Evolutionary conservation across 2,797 vertebrate genomes (phyloP).

Genomic region (Eremophila alpestris): DNA sequence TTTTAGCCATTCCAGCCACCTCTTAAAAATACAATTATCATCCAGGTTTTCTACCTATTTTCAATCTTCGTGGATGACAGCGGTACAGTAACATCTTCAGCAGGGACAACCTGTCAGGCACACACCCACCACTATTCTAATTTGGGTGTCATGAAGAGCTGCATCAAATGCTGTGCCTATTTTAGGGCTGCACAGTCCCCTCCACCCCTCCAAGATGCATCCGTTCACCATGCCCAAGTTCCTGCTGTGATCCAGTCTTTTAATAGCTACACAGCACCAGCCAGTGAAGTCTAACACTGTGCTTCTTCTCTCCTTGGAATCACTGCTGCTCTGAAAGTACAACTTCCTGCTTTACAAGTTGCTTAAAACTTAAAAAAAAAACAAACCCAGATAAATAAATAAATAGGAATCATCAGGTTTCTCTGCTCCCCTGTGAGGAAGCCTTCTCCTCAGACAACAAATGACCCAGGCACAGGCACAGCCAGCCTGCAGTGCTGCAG

Average conservation of each 20-base stretch:
- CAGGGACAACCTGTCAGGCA: slow-evolving; percentile 61
- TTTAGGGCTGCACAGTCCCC: neutral
- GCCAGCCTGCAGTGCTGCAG: neutral
- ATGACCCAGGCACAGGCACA: neutral
- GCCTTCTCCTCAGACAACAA: neutral
- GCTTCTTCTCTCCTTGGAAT: neutral
- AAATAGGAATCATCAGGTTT: neutral
- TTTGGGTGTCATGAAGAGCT: slow-evolving; percentile 27
- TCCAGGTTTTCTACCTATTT: slow-evolving; percentile 41
- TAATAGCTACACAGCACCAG: neutral
- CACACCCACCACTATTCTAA: slow-evolving; percentile 59
- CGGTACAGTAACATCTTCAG: slow-evolving; percentile 47
- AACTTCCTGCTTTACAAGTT: neutral
- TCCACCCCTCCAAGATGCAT: neutral
- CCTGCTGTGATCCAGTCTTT: neutral
- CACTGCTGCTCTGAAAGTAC: neutral
- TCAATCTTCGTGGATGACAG: slow-evolving; percentile 16
- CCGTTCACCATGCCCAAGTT: neutral
- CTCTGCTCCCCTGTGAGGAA: neutral
- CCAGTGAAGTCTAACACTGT: neutral
- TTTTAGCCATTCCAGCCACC: neutral
- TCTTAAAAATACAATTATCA: neutral
- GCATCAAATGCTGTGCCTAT: slow-evolving; percentile 37
- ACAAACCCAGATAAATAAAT: neutral
- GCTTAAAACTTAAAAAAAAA: neutral